Conservation (phyloP, 2,888 invertebrate species). For the Heliconius ismenius region DNA sequence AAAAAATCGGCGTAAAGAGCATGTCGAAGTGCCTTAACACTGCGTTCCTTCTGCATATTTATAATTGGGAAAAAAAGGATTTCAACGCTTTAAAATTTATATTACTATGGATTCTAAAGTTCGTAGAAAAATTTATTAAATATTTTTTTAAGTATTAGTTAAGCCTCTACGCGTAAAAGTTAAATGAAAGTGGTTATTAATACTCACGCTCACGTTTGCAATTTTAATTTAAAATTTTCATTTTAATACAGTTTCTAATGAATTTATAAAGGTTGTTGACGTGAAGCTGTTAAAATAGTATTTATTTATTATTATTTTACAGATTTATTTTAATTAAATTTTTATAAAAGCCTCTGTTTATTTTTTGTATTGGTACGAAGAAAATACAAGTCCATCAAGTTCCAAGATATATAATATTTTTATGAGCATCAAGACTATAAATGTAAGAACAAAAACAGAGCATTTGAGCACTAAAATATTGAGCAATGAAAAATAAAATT, state of each 20-base stretch:
- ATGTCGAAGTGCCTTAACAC: too few relatives aligned
- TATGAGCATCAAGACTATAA: too few relatives aligned
- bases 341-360: background rate
- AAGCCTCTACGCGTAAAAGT: background rate
- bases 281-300: background rate
- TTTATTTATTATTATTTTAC: too few relatives aligned
- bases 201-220: background rate
- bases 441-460: too few relatives aligned
- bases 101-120: constrained; percentile 1
- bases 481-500: too few relatives aligned
- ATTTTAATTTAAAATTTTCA: background rate
- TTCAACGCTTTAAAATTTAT: background rate
- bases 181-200: background rate
- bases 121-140: background rate
- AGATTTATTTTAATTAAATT: background rate
- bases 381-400: background rate
- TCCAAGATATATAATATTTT: background rate
- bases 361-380: background rate
- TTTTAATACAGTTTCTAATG: background rate
- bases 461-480: too few relatives aligned
- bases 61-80: background rate
- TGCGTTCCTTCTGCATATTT: too few relatives aligned
- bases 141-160: background rate
- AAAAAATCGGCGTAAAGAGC: too few relatives aligned
- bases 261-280: background rate